Conservation (phyloP, 2,888 invertebrate species). For the Mactromeris polynyma region DNA sequence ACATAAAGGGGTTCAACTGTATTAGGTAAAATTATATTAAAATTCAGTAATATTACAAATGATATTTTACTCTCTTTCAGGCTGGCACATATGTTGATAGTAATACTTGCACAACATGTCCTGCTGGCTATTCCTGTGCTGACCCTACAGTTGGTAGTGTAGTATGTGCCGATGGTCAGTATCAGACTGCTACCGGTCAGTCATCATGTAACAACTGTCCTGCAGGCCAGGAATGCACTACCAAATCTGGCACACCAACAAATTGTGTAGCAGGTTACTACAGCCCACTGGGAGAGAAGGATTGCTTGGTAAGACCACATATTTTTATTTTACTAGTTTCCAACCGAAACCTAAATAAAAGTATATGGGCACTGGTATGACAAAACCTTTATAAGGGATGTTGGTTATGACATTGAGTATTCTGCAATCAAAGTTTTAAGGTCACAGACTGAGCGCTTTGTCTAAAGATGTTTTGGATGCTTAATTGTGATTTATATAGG, state of each 20-base stretch:
- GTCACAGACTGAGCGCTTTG: no score
- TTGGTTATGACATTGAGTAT: no score
- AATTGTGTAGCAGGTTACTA: slow-evolving; percentile 82
- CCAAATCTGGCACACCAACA: slow-evolving; percentile 71
- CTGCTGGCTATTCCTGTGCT: slow-evolving; percentile 82
- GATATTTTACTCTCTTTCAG: slow-evolving; percentile 76
- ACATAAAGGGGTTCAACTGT: no score
- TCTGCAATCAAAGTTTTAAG: no score
- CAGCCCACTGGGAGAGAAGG: slow-evolving; percentile 79
- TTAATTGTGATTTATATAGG: no score
- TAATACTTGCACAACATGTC: slow-evolving; percentile 79
- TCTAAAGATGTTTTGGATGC: no score
- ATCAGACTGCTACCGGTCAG: slow-evolving; percentile 81
- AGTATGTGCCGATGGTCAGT: slow-evolving; percentile 81
- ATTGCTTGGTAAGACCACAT: slow-evolving; percentile 77
- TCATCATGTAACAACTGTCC: slow-evolving; percentile 83
- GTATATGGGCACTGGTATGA: no score
- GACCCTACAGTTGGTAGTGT: slow-evolving; percentile 76
- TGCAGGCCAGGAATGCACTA: slow-evolving; percentile 78
- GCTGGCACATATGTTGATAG: slow-evolving; percentile 83
- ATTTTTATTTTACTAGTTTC: neutral
- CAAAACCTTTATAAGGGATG: no score
- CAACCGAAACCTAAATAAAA: no score
- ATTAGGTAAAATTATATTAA: no score
- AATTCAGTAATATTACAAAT: no score